phyloP scores from a whole-genome alignment of 2,797 vertebrate species.

The Carduelis carduelis region DNA sequence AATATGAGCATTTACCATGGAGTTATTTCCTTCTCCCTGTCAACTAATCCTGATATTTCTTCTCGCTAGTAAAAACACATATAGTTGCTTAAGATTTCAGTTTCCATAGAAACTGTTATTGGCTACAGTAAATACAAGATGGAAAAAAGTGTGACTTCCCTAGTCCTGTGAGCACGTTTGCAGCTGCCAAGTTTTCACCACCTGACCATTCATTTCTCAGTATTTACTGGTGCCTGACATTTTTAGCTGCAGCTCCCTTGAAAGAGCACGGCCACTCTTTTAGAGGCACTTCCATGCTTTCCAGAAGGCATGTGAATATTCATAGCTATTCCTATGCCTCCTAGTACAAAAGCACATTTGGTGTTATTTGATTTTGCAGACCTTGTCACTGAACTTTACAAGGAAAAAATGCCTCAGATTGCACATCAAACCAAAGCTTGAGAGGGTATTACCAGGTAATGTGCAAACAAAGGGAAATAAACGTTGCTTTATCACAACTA shows the following conservation, averaged over 20 bases:
- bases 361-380: not conserved
- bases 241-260: not conserved
- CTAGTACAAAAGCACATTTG: not conserved
- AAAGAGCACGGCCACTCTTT: fast-evolving
- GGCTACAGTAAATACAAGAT: slow-evolving; percentile 65
- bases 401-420: not conserved
- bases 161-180: not conserved
- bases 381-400: not conserved
- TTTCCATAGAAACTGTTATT: slow-evolving; percentile 80
- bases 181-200: not conserved
- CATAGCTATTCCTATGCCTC: not conserved
- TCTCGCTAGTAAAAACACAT: slow-evolving; percentile 40
- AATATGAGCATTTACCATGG: slow-evolving; percentile 44
- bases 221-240: not conserved
- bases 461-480: not conserved
- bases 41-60: slow-evolving; percentile 56
- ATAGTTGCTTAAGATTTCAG: slow-evolving; percentile 69
- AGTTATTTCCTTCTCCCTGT: slow-evolving; percentile 39
- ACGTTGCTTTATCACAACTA: not conserved
- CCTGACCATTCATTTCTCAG: not conserved
- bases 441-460: not conserved
- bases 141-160: not conserved
- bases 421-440: not conserved
- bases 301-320: not conserved
- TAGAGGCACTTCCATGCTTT: not conserved